phyloP scores from a whole-genome alignment of 1,140 invertebrate genomes.

The Drosophila mayri region DNA sequence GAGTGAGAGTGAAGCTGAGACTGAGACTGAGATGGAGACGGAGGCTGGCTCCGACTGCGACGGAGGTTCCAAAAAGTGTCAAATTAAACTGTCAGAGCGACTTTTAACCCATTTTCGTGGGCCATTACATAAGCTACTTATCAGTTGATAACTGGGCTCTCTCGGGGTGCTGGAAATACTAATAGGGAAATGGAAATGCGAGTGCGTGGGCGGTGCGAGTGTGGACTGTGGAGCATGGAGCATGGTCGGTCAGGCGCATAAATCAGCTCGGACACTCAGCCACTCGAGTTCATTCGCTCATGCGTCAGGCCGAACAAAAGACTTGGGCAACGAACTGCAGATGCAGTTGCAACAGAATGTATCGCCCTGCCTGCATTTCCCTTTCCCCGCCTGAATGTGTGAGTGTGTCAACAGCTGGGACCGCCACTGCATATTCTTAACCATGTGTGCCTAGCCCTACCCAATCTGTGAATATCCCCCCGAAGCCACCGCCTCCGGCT shows the following conservation, averaged over 20 bases:
- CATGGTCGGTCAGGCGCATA: conserved; percentile 77
- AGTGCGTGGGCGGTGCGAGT: conserved; percentile 64
- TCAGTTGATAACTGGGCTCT: conserved; percentile 77
- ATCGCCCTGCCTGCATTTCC: conserved; percentile 43
- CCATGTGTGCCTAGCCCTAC: conserved; percentile 53
- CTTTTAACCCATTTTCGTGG: conserved; percentile 75
- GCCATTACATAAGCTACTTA: conserved; percentile 82
- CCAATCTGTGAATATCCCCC: conserved; percentile 16
- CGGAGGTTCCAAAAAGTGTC: conserved; percentile 61
- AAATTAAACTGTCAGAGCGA: conserved; percentile 81
- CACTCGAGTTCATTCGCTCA: conserved; percentile 66
- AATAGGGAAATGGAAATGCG: conserved; percentile 57
- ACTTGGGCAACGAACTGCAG: conserved; percentile 75
- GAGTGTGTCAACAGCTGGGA: conserved; percentile 68
- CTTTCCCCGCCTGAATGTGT: conserved; percentile 4
- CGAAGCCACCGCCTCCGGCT: neutral
- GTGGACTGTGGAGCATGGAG: conserved; percentile 40
- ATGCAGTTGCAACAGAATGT: conserved; percentile 73
- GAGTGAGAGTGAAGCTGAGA: conserved; percentile 25
- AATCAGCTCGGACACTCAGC: conserved; percentile 66
- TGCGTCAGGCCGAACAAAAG: conserved; percentile 79
- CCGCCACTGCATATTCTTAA: conserved; percentile 63
- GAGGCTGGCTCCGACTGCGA: conserved; percentile 2
- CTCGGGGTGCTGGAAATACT: conserved; percentile 57
- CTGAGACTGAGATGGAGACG: neutral